Evolutionary conservation across 2,888 invertebrate genomes (phyloP).

Genomic region (Calliopum simillimum): DNA sequence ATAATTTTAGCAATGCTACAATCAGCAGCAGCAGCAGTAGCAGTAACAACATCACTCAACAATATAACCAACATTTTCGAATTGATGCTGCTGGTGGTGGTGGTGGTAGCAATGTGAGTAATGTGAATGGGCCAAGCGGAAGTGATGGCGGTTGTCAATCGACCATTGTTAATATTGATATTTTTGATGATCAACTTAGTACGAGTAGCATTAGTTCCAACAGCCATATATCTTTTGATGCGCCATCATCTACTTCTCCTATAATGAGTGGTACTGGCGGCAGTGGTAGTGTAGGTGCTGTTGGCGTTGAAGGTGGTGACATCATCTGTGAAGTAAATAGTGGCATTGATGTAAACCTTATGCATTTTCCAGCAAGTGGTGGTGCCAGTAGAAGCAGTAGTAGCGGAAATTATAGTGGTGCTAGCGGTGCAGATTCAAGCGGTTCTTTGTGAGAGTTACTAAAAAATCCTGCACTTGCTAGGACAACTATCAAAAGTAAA

Average conservation of each 20-base stretch:
- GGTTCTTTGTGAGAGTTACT: constrained; percentile 63
- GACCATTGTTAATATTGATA: constrained; percentile 61
- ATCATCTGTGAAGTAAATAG: constrained; percentile 50
- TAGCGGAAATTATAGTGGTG: constrained; percentile 34
- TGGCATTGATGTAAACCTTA: constrained; percentile 68
- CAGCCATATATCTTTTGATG: constrained; percentile 81
- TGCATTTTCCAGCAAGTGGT: constrained; percentile 78
- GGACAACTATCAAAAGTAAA: constrained; percentile 50
- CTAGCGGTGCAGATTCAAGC: constrained; percentile 45
- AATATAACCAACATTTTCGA: constrained; percentile 41
- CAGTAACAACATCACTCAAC: constrained; percentile 36
- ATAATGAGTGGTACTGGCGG: constrained; percentile 82
- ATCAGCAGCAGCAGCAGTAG: constrained; percentile 32
- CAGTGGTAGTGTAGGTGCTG: constrained; percentile 29
- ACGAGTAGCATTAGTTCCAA: constrained; percentile 88
- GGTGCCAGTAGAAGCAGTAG: constrained; percentile 21
- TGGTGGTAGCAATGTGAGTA: too few relatives aligned
- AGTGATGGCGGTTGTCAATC: background rate
- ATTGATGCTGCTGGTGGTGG: constrained; percentile 70
- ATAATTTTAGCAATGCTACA: constrained; percentile 32
- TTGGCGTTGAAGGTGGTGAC: constrained; percentile 38
- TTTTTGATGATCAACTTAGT: constrained; percentile 78
- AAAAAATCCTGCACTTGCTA: constrained; percentile 51
- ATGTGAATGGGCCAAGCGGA: background rate
- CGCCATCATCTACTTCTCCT: constrained; percentile 72